Evolutionary conservation across 2,797 vertebrate genomes (phyloP).

Genomic region (Chelon auratus): DNA sequence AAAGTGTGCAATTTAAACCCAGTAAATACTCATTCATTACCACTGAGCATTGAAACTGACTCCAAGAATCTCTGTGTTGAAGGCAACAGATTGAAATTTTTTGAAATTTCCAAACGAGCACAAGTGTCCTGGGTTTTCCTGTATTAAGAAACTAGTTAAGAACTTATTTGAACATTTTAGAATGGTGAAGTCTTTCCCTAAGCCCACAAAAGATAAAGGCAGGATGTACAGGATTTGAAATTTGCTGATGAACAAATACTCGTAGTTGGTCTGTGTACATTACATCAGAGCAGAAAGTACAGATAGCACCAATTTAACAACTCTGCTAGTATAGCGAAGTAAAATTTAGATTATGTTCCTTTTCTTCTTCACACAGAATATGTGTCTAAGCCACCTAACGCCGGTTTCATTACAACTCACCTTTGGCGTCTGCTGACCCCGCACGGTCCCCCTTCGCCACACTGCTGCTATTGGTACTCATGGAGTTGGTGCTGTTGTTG

Average conservation of each 20-base stretch:
- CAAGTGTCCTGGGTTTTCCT: not conserved
- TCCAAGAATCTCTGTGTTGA: not conserved
- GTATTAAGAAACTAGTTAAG: not conserved
- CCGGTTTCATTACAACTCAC: conserved; percentile 51
- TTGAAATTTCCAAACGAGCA: not conserved
- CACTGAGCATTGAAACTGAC: not conserved
- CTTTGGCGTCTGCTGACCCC: conserved; percentile 83
- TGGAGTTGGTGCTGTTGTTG: conserved; percentile 90
- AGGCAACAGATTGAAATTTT: not conserved
- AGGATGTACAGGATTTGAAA: not conserved
- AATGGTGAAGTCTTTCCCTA: too few species aligned
- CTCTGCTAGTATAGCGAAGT: too few species aligned
- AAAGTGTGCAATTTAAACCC: conserved; percentile 8
- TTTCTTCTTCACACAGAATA: too few species aligned
- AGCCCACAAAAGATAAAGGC: too few species aligned
- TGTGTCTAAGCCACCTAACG: not conserved
- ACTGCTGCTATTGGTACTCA: conserved; percentile 88
- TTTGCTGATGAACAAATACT: not conserved
- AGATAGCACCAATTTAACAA: too few species aligned
- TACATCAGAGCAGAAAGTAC: too few species aligned
- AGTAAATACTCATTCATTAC: conserved; percentile 8
- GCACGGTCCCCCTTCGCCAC: conserved; percentile 75
- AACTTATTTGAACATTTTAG: too few species aligned
- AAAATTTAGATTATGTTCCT: too few species aligned
- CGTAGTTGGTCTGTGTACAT: too few species aligned